These are phyloP conservation scores for Koerneria pararmatus DNA, from an alignment of 2,888 invertebrate genomes.

Conservation along the genomic window DNA sequence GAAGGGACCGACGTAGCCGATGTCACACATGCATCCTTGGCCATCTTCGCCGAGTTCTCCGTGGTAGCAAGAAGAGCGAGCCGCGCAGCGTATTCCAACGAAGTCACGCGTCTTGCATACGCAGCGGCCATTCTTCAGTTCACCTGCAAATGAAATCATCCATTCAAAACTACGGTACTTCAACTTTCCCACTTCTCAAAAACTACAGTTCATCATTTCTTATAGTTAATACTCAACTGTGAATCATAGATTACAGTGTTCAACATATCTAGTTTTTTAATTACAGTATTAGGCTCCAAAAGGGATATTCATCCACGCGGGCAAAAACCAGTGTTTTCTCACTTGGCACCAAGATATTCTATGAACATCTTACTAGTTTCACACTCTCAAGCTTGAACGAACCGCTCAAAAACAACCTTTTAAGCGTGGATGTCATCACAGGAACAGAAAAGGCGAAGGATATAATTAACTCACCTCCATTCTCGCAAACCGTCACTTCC, in stretches of 20 bases:
- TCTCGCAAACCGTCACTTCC: conserved; percentile 13
- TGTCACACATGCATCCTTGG: conserved; percentile 16
- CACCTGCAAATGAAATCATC: not conserved
- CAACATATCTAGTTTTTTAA: not conserved
- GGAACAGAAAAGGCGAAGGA: too few species aligned
- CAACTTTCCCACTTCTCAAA: not conserved
- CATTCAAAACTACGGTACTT: too few species aligned
- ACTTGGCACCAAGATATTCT: too few species aligned
- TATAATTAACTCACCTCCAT: conserved; percentile 7
- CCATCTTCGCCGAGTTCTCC: conserved; percentile 9
- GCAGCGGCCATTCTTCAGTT: conserved; percentile 12
- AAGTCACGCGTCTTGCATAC: conserved; percentile 17
- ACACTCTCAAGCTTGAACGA: too few species aligned
- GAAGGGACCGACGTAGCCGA: conserved; percentile 20
- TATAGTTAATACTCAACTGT: not conserved
- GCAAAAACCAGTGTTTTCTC: too few species aligned
- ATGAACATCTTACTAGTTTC: too few species aligned
- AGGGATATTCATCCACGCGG: too few species aligned
- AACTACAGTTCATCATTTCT: not conserved
- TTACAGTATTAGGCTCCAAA: conserved; percentile 17
- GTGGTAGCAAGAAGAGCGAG: conserved; percentile 17
- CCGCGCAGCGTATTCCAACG: conserved; percentile 12
- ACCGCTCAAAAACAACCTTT: too few species aligned
- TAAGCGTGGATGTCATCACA: too few species aligned
- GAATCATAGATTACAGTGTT: not conserved